Conservation (phyloP, 2,888 invertebrate genomes). For the Drosophila acutilabella region DNA sequence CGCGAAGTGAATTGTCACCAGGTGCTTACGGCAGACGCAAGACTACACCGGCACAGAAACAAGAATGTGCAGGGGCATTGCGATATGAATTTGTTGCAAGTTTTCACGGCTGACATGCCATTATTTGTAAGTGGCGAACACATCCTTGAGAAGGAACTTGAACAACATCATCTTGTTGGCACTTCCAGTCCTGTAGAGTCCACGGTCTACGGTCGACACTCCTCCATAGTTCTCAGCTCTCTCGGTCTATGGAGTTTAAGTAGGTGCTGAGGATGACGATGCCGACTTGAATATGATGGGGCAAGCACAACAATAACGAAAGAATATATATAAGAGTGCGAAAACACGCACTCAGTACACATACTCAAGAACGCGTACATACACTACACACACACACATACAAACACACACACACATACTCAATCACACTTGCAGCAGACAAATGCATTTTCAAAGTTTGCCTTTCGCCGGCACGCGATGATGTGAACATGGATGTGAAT, state of each 20-base stretch:
- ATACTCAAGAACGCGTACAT: neutral
- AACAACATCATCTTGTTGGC: slow-evolving; percentile 49
- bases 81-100: slow-evolving; percentile 66
- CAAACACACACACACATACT: neutral
- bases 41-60: neutral
- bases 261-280: slow-evolving; percentile 21
- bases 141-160: slow-evolving; percentile 42
- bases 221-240: neutral
- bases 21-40: slow-evolving; percentile 32
- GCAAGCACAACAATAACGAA: slow-evolving; percentile 43
- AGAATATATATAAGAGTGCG: neutral
- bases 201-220: neutral
- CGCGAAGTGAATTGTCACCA: neutral
- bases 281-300: slow-evolving; percentile 39
- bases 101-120: slow-evolving; percentile 63
- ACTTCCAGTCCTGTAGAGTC: neutral
- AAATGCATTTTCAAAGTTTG: slow-evolving; percentile 58
- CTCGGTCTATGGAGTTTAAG: neutral
- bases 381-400: neutral
- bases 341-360: neutral
- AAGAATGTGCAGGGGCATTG: slow-evolving; percentile 17
- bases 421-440: slow-evolving; percentile 17
- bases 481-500: slow-evolving; percentile 10
- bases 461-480: slow-evolving; percentile 17
- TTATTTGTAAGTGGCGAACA: slow-evolving; percentile 66